A percentile compares a stretch with the other conserved stretches of the same genome.
phyloP scores from a whole-genome alignment of 2,888 invertebrate species.

The Crocallis elinguaria region DNA sequence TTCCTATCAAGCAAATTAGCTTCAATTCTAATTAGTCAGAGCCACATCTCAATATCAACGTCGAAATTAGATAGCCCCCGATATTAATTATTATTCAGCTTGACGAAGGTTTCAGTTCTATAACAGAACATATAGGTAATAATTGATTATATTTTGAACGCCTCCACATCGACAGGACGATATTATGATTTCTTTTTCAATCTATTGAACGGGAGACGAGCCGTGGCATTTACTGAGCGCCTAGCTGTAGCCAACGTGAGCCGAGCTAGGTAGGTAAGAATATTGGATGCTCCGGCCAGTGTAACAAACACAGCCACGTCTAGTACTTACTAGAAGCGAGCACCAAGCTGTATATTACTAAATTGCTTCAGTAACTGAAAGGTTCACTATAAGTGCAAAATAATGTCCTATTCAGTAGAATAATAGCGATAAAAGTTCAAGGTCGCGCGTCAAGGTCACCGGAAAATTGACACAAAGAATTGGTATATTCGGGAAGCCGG shows the following conservation, averaged over 20 bases:
- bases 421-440: slow-evolving; percentile 33
- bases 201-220: neutral
- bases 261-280: neutral
- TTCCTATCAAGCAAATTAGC: slow-evolving; percentile 21
- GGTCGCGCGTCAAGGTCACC: slow-evolving; percentile 41
- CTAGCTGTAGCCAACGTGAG: neutral
- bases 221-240: neutral
- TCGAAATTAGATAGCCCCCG: slow-evolving; percentile 1
- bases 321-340: neutral
- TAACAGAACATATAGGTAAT: no score
- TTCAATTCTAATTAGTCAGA: slow-evolving; percentile 16
- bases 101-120: slow-evolving; percentile 12
- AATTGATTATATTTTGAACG: neutral
- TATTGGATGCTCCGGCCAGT: neutral
- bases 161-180: neutral
- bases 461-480: slow-evolving; percentile 32
- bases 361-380: neutral
- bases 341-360: neutral
- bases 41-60: slow-evolving; percentile 10
- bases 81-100: slow-evolving; percentile 10
- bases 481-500: slow-evolving; percentile 18
- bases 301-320: neutral
- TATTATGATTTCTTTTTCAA: neutral
- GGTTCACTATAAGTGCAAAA: slow-evolving; percentile 6
- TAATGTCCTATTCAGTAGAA: slow-evolving; percentile 12